These are phyloP conservation scores for Centroberyx gerrardi DNA, from an alignment of 2,797 vertebrate genomes.

Conservation along the genomic window DNA sequence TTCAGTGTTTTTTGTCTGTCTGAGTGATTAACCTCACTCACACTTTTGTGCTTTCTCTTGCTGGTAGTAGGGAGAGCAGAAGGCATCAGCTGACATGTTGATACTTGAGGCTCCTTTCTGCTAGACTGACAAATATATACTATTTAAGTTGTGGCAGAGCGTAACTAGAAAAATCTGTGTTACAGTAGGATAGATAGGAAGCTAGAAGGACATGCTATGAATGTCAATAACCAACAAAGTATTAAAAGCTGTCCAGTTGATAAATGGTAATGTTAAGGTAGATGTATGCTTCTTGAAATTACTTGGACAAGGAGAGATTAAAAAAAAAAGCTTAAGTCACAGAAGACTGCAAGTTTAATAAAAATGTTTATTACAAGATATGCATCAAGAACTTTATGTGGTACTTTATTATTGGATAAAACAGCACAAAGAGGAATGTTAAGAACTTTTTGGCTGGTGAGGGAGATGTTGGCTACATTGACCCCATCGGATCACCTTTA, in stretches of 20 bases:
- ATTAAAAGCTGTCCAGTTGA: neutral
- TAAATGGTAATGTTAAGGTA: neutral
- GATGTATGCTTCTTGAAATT: neutral
- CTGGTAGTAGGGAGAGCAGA: too few relatives aligned
- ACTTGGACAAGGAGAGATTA: neutral
- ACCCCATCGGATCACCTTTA: conserved; percentile 48
- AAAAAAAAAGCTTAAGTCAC: neutral
- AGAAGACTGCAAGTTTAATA: conserved; percentile 69
- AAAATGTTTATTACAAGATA: conserved; percentile 85
- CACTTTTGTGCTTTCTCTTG: too few relatives aligned
- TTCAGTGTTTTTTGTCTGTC: too few relatives aligned
- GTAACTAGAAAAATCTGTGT: neutral
- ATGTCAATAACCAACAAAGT: too few relatives aligned
- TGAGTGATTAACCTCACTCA: too few relatives aligned
- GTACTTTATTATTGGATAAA: conserved; percentile 79
- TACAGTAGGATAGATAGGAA: too few relatives aligned
- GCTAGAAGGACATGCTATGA: too few relatives aligned
- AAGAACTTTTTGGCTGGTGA: conserved; percentile 74
- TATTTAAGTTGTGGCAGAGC: too few relatives aligned
- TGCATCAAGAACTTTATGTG: conserved; percentile 80
- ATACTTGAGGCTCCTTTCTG: too few relatives aligned
- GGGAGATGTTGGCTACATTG: conserved; percentile 65
- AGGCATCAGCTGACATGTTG: too few relatives aligned
- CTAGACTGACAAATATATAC: too few relatives aligned
- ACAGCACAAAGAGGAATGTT: conserved; percentile 84